Conservation (phyloP, 2,888 invertebrate genomes). For the Baronia brevicornis region DNA sequence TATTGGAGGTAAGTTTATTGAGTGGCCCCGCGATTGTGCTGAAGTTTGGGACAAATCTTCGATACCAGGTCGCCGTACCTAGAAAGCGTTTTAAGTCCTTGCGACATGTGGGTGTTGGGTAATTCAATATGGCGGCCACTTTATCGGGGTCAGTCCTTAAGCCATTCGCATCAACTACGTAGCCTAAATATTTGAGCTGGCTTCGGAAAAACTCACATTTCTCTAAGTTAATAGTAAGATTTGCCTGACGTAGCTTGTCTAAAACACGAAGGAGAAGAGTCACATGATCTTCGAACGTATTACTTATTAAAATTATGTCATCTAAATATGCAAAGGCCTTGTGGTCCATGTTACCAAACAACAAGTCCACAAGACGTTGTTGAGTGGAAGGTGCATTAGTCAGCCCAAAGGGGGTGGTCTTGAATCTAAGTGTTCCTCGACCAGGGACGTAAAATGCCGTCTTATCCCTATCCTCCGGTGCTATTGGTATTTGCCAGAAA, state of each 20-base stretch:
- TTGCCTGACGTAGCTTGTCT: too few relatives aligned
- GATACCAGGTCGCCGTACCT: slow-evolving; percentile 24
- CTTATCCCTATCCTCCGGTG: too few relatives aligned
- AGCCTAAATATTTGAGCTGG: slow-evolving; percentile 20
- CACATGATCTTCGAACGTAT: slow-evolving; percentile 22
- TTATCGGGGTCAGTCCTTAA: slow-evolving; percentile 23
- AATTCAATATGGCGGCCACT: slow-evolving; percentile 20
- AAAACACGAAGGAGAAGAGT: too few relatives aligned
- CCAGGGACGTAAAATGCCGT: slow-evolving; percentile 20
- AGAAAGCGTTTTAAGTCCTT: slow-evolving; percentile 22
- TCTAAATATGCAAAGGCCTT: slow-evolving; percentile 22
- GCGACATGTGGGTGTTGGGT: slow-evolving; percentile 22
- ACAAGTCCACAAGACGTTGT: slow-evolving; percentile 15
- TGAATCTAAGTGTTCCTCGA: slow-evolving; percentile 16
- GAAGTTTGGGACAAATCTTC: slow-evolving; percentile 19
- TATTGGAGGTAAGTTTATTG: too few relatives aligned
- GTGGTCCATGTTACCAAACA: slow-evolving; percentile 19
- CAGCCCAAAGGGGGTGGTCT: slow-evolving; percentile 17
- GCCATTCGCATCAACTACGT: slow-evolving; percentile 21
- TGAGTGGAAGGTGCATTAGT: too few relatives aligned
- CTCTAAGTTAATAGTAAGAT: slow-evolving; percentile 22
- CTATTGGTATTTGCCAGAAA: too few relatives aligned
- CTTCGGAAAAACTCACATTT: slow-evolving; percentile 22
- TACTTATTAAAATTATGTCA: slow-evolving; percentile 20
- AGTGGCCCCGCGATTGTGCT: slow-evolving; percentile 12